A percentile compares a stretch with the other conserved stretches of the same genome.
phyloP scores from a whole-genome alignment of 2,888 invertebrate species.

The Coleophora flavipennella region DNA sequence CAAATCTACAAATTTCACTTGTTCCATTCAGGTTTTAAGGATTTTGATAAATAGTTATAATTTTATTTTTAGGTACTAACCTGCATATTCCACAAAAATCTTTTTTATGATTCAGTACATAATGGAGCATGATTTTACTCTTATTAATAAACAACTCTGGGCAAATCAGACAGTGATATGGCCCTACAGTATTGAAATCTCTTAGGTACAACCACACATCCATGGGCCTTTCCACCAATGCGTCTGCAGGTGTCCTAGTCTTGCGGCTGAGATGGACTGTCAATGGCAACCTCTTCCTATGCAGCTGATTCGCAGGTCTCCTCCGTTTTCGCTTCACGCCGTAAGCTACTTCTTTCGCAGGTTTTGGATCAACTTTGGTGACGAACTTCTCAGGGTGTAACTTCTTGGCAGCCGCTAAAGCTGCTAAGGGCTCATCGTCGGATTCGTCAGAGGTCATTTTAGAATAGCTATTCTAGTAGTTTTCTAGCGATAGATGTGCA shows the following conservation, averaged over 20 bases:
- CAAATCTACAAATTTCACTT: no score
- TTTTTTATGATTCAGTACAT: conserved; percentile 65
- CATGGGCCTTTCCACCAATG: conserved; percentile 44
- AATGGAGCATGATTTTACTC: conserved; percentile 58
- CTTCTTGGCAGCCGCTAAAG: conserved; percentile 48
- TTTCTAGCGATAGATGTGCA: not conserved
- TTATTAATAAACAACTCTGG: conserved; percentile 63
- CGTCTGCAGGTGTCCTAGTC: conserved; percentile 19
- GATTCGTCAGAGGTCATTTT: conserved; percentile 50
- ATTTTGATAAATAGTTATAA: no score
- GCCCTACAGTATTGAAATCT: conserved; percentile 56
- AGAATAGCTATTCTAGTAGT: no score
- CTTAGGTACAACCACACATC: conserved; percentile 68
- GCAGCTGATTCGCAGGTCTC: conserved; percentile 11
- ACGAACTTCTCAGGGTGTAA: conserved; percentile 24
- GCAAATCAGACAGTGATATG: conserved; percentile 61
- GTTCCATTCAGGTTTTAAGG: no score
- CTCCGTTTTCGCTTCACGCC: conserved; percentile 23
- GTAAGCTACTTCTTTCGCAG: conserved; percentile 13
- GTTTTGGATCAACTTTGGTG: conserved; percentile 8
- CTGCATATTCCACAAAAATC: conserved; percentile 67
- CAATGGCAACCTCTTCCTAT: conserved; percentile 17
- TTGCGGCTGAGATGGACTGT: conserved; percentile 23
- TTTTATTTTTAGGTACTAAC: conserved; percentile 24
- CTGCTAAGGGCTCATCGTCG: conserved; percentile 59